A percentile compares a stretch with the other conserved stretches of the same genome.
phyloP scores from a whole-genome alignment of 2,113 vertebrate genomes.

The Macquaria ambigua region DNA sequence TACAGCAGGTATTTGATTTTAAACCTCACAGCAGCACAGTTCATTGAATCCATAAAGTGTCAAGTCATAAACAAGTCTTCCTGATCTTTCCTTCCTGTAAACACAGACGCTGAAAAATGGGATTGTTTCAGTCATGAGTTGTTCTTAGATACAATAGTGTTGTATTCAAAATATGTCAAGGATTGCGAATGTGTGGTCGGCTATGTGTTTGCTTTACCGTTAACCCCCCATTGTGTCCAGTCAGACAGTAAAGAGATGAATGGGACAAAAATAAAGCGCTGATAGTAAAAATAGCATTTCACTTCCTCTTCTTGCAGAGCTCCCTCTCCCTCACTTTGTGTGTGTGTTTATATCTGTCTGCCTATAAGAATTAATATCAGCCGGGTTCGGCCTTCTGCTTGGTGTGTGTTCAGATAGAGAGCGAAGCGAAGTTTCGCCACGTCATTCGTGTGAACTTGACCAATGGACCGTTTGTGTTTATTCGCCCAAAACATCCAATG shows the following conservation, averaged over 20 bases:
- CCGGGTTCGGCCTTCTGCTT: conserved; percentile 1
- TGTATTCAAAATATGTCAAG: neutral
- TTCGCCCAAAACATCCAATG: neutral
- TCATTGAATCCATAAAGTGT: conserved; percentile 22
- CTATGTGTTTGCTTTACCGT: neutral
- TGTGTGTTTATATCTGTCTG: neutral
- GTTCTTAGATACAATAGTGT: conserved; percentile 18
- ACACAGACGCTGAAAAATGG: conserved; percentile 35
- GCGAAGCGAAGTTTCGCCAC: neutral
- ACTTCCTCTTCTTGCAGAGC: conserved; percentile 42
- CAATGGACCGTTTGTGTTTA: too few species aligned
- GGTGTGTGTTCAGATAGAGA: conserved; percentile 23
- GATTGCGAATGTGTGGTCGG: conserved; percentile 8
- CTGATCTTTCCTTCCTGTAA: conserved; percentile 26
- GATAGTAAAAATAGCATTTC: conserved; percentile 44
- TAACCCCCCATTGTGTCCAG: conserved; percentile 4
- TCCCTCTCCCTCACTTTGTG: neutral
- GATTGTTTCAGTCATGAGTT: conserved; percentile 8
- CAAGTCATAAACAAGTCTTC: conserved; percentile 3
- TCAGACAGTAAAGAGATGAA: conserved; percentile 17
- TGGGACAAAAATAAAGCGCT: conserved; percentile 49
- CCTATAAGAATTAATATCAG: neutral
- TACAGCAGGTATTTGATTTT: conserved; percentile 15
- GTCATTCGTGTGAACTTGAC: neutral
- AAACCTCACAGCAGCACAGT: conserved; percentile 43